These are phyloP conservation scores for Troides oblongomaculatus DNA, from an alignment of 2,888 invertebrate species.

Conservation along the genomic window DNA sequence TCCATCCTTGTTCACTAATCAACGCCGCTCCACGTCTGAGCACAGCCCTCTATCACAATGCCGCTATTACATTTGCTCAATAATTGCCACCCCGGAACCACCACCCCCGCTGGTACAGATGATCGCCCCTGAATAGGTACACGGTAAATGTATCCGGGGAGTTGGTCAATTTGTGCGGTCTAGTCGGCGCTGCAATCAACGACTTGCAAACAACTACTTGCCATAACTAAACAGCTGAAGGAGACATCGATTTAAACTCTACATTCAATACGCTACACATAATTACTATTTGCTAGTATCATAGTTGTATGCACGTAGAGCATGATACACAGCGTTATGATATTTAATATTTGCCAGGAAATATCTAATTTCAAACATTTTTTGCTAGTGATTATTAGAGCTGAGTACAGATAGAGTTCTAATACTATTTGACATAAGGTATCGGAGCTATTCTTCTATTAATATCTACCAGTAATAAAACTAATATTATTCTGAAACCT, in stretches of 20 bases:
- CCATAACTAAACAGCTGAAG: constrained; percentile 6
- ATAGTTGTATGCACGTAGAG: too few relatives aligned
- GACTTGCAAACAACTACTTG: constrained; percentile 19
- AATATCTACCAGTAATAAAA: too few relatives aligned
- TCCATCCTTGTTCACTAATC: constrained; percentile 62
- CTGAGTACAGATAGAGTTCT: too few relatives aligned
- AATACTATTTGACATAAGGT: too few relatives aligned
- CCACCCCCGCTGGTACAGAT: constrained; percentile 38
- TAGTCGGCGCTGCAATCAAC: constrained; percentile 31
- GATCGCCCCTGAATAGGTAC: constrained; percentile 39
- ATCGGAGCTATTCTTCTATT: too few relatives aligned
- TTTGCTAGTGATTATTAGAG: too few relatives aligned
- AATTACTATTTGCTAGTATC: too few relatives aligned
- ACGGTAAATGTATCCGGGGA: constrained; percentile 35
- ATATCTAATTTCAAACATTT: too few relatives aligned
- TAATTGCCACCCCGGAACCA: constrained; percentile 63
- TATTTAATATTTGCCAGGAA: too few relatives aligned
- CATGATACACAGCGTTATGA: too few relatives aligned
- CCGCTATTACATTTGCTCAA: constrained; percentile 78
- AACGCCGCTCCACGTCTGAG: constrained; percentile 65
- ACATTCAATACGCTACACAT: background rate
- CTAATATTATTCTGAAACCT: too few relatives aligned
- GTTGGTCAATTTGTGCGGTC: constrained; percentile 38
- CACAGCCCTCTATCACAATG: constrained; percentile 72
- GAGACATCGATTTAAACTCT: constrained; percentile 8